These are phyloP conservation scores for Apamea epomidion DNA, from an alignment of 2,888 invertebrate genomes.

Conservation along the genomic window DNA sequence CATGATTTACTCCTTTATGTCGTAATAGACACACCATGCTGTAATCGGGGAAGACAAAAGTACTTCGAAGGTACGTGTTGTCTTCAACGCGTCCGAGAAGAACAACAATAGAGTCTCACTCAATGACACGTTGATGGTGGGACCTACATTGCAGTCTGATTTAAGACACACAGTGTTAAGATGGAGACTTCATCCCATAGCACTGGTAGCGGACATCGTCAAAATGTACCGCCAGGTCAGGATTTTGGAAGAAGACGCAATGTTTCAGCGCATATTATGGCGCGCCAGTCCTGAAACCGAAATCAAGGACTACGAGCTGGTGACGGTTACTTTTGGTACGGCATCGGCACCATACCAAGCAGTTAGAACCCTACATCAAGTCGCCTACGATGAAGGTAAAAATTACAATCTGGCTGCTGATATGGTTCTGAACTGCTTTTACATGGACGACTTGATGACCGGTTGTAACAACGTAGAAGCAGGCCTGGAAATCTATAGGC, in stretches of 20 bases:
- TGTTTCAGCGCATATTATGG: no score
- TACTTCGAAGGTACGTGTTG: no score
- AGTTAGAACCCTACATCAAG: slow-evolving; percentile 64
- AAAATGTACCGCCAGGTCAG: slow-evolving; percentile 25
- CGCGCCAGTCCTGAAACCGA: not conserved
- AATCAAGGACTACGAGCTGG: slow-evolving; percentile 55
- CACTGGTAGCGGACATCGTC: not conserved
- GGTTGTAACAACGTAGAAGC: not conserved
- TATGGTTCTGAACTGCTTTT: slow-evolving; percentile 43
- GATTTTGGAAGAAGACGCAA: slow-evolving; percentile 1
- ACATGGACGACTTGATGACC: slow-evolving; percentile 16
- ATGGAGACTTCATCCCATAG: no score
- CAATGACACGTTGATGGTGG: no score
- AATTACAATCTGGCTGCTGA: slow-evolving; percentile 61
- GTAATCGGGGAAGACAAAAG: no score
- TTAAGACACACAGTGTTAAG: no score
- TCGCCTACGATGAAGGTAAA: slow-evolving; percentile 61
- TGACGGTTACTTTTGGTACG: slow-evolving; percentile 68
- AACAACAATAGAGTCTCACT: no score
- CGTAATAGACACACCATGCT: no score
- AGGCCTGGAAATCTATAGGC: slow-evolving; percentile 19
- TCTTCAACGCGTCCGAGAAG: no score
- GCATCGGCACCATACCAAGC: slow-evolving; percentile 69
- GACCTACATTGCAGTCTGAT: no score
- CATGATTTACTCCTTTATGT: no score